A percentile compares a stretch with the other conserved stretches of the same genome.
These are phyloP conservation scores for Leontocebus nigricollis DNA, from an alignment of 2,797 vertebrate species.

Conservation along the genomic window DNA sequence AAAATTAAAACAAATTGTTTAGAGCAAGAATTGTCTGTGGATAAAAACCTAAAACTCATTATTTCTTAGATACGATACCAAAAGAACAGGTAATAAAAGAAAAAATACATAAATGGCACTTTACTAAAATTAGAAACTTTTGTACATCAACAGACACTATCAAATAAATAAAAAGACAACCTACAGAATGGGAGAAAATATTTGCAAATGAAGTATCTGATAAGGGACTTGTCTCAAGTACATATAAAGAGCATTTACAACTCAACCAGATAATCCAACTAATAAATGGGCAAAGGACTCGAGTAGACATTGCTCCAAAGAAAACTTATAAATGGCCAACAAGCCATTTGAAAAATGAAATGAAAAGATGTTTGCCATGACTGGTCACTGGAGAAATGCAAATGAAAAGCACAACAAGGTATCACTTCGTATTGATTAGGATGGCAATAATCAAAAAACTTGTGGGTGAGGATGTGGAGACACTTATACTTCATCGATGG, in stretches of 20 bases:
- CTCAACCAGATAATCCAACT: not conserved
- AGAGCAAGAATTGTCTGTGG: too few relatives aligned
- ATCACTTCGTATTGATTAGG: not conserved
- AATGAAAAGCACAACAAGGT: not conserved
- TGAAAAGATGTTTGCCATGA: not conserved
- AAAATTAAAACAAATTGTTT: slow-evolving; percentile 14
- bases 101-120: not conserved
- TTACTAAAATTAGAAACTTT: not conserved
- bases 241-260: not conserved
- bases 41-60: not conserved
- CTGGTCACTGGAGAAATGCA: not conserved
- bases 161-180: slow-evolving; percentile 22
- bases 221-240: not conserved
- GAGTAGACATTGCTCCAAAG: not conserved
- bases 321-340: not conserved
- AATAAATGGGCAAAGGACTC: not conserved
- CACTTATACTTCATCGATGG: not conserved
- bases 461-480: not conserved
- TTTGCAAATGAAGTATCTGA: not conserved
- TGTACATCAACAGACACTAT: not conserved
- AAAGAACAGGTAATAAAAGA: not conserved
- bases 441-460: not conserved
- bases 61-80: not conserved
- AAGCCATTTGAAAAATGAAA: not conserved
- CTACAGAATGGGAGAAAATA: slow-evolving; percentile 13